Evolutionary conservation across 2,888 invertebrate genomes (phyloP), one percentile per base, ranked within the genome.

Genomic region (Drosophila mulleri): DNA sequence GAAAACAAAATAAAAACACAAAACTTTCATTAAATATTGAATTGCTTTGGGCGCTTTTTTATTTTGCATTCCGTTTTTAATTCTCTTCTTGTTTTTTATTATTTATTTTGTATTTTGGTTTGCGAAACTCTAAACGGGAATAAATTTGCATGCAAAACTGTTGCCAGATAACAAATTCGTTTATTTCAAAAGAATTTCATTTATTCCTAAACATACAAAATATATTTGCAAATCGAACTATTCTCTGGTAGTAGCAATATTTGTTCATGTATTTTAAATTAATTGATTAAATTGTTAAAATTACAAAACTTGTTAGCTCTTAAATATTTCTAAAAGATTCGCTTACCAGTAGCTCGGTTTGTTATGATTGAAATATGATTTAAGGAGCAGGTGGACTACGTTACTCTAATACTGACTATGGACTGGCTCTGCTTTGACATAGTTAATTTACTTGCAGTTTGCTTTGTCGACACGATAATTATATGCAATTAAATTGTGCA

Each of bases 381-480:
- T 45, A 63, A 74, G 62, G 44, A 35, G 12, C 29, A 37, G 8
- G 26, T 20, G 18, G 14, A 2, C 7, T 44, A 37, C 8, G 12
- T n/a, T 20, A 37, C 35, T 44, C 37, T 35, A 20, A 23, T 32
- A 42, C 20, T 35, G 16, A 23, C 45, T 6, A 44, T 45, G 16
- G 35, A n/a, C 18, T 6, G 20, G 9, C 16, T 35, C n/a, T n/a
- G 35, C 18, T 20, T 14, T n/a, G 37, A 23, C 42, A 48, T 20
- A 54, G 47, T 57, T 57, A 44, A 54, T 73, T 67, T 78, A 68
- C 59, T 73, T 67, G 72, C 58, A 69, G 75, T 72, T 67, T 56
- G 69, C 65, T 67, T 65, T 88, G 72, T 86, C 84, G 83, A 83
- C 89, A 75, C 61, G 67, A 67, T 82, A 84, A 84, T 84, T 84